Conservation (phyloP, 1,140 invertebrate genomes). For the Nasonia vitripennis region DNA sequence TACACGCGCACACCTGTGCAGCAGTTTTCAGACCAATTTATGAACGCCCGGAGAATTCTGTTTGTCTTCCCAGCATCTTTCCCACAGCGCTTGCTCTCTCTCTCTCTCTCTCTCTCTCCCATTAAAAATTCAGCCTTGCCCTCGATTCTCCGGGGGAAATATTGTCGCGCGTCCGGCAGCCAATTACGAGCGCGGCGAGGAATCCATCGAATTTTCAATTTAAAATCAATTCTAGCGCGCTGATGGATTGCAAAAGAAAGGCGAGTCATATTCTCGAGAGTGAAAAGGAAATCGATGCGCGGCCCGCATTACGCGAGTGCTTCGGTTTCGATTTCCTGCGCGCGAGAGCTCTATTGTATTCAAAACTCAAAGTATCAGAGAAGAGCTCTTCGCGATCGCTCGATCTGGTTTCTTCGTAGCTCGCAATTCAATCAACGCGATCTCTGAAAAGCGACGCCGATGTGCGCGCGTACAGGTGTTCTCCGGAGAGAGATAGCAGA, state of each 20-base stretch:
- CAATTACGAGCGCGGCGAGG: not conserved
- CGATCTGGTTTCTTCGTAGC: not conserved
- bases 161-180: not conserved
- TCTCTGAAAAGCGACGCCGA: too few relatives aligned
- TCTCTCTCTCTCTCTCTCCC: not conserved
- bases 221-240: not conserved
- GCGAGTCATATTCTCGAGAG: not conserved
- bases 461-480: not conserved
- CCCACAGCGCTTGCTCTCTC: not conserved
- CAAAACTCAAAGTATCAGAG: not conserved
- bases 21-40: too few relatives aligned
- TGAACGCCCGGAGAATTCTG: not conserved
- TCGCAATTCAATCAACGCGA: not conserved
- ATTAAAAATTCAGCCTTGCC: constrained; percentile 7
- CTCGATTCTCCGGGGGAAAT: not conserved
- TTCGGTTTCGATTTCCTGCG: too few relatives aligned
- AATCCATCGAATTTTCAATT: not conserved
- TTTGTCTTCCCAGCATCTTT: not conserved
- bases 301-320: not conserved
- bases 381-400: not conserved
- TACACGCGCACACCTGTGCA: too few relatives aligned
- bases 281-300: not conserved
- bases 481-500: not conserved
- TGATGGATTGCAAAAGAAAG: not conserved
- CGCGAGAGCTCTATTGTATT: not conserved